Conservation (phyloP, 1,140 invertebrate species). For the Polypedilum pembai region DNA sequence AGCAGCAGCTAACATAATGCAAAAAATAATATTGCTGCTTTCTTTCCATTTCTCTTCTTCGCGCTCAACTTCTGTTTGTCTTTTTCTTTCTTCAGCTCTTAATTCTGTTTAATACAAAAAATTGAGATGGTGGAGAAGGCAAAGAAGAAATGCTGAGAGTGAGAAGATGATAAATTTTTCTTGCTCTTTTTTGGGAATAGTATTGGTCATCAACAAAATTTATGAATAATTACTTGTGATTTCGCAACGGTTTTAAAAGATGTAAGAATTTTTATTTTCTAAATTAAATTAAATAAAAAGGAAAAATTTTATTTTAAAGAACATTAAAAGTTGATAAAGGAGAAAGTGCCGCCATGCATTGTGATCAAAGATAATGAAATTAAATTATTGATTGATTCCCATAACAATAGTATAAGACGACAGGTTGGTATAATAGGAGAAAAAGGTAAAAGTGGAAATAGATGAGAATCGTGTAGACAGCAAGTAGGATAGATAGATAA, state of each 20-base stretch:
- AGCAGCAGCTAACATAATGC: not conserved
- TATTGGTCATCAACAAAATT: not conserved
- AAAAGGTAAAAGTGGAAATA: too few species aligned
- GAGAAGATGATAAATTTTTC: not conserved
- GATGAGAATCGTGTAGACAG: too few species aligned
- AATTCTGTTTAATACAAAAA: not conserved
- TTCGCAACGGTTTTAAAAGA: not conserved
- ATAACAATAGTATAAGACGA: too few species aligned
- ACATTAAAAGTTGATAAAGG: too few species aligned
- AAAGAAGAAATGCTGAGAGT: not conserved
- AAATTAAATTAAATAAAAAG: too few species aligned
- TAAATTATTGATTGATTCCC: too few species aligned
- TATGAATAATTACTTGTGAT: not conserved
- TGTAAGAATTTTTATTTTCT: not conserved
- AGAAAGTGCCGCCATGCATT: too few species aligned
- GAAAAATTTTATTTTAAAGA: too few species aligned
- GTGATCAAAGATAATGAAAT: too few species aligned
- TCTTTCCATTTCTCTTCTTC: not conserved
- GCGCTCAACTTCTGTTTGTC: constrained; percentile 2
- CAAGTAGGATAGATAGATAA: too few species aligned
- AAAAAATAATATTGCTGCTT: not conserved
- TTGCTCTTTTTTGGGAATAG: not conserved
- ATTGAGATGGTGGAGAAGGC: not conserved
- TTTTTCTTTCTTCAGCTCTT: not conserved
- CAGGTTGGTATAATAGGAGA: too few species aligned